phyloP scores from a whole-genome alignment of 2,113 vertebrate species.

The Pheucticus melanocephalus region DNA sequence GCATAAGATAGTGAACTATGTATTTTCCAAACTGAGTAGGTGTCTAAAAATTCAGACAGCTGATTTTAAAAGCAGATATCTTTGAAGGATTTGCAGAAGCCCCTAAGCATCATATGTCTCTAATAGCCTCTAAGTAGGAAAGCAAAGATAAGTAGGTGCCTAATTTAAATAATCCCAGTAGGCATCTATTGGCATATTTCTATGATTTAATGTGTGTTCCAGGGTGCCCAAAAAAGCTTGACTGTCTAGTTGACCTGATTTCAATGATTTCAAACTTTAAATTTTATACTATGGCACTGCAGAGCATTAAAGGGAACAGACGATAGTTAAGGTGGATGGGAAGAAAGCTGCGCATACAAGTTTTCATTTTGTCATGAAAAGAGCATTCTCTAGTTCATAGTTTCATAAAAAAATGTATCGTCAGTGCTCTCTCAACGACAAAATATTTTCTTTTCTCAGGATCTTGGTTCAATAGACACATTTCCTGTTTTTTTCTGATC shows the following conservation, averaged over 20 bases:
- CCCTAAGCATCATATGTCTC: neutral
- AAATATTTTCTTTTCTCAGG: neutral
- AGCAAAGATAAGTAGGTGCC: neutral
- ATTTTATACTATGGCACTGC: neutral
- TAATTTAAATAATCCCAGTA: slow-evolving; percentile 1
- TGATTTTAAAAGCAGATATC: neutral
- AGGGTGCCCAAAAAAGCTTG: neutral
- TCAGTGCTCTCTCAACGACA: neutral
- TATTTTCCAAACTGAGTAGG: neutral
- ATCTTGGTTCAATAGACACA: neutral
- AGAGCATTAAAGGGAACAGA: neutral
- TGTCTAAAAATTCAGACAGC: neutral
- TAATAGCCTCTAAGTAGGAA: neutral
- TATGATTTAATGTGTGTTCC: neutral
- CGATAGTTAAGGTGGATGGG: neutral
- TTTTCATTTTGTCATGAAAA: neutral
- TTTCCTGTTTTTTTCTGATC: neutral
- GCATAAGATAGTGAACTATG: neutral
- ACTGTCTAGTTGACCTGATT: neutral
- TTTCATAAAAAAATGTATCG: neutral
- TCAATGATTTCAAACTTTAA: neutral
- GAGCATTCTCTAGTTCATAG: neutral
- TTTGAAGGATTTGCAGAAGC: neutral
- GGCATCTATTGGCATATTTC: neutral
- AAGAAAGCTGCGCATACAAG: neutral